Conservation (phyloP, 2,888 invertebrate genomes). For the Rhogogaster chlorosoma region DNA sequence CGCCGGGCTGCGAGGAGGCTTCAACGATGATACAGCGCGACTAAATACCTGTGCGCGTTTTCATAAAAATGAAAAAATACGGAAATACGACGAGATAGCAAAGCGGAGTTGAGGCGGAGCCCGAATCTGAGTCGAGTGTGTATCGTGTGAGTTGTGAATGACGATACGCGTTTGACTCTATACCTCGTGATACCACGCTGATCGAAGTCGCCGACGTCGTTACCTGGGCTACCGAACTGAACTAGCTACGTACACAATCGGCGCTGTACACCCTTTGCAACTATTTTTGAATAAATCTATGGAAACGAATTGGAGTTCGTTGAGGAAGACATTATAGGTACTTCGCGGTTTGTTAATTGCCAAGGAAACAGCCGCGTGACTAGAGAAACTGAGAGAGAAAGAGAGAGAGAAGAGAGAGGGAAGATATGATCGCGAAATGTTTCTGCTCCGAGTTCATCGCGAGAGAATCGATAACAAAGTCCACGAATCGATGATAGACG, state of each 20-base stretch:
- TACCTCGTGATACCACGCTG: neutral
- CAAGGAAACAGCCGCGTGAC: neutral
- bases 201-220: neutral
- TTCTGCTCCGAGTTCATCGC: neutral
- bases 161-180: neutral
- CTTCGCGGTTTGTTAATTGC: neutral
- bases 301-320: neutral
- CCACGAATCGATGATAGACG: conserved; percentile 29
- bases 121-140: no score
- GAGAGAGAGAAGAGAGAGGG: neutral
- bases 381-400: neutral
- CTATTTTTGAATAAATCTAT: neutral
- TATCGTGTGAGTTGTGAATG: neutral
- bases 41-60: no score
- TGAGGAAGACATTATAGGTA: neutral
- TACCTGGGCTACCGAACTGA: neutral
- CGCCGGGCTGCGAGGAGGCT: no score
- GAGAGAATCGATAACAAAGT: neutral
- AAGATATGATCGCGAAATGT: conserved; percentile 5
- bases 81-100: no score
- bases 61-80: no score
- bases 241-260: neutral
- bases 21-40: no score
- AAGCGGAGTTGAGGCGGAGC: no score
- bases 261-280: neutral